Conservation (phyloP, 1,140 invertebrate genomes). For the Phymastichus coffea region DNA sequence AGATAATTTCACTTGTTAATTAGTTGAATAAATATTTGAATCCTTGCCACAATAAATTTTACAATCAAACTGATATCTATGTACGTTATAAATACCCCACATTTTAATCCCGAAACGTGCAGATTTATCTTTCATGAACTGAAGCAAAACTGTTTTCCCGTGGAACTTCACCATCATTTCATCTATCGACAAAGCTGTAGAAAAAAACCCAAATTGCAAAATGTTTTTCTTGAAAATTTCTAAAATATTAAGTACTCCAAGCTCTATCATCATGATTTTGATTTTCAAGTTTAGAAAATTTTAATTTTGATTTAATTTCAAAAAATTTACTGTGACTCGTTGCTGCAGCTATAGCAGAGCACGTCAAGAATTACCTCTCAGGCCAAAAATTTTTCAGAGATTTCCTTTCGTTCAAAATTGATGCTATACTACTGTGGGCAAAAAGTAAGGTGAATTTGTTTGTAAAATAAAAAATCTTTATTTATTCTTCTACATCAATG, state of each 20-base stretch:
- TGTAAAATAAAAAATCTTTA: too few species aligned
- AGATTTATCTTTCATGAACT: too few species aligned
- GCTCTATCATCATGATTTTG: neutral
- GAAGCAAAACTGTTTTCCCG: neutral
- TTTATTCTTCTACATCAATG: too few species aligned
- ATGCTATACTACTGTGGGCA: too few species aligned
- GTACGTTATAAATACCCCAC: neutral
- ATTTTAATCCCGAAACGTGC: neutral
- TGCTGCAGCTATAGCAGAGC: neutral
- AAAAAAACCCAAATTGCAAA: neutral
- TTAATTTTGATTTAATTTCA: neutral
- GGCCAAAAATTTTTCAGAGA: constrained; percentile 1
- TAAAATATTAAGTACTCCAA: neutral
- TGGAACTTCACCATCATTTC: neutral
- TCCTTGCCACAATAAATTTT: too few species aligned
- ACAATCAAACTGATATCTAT: neutral
- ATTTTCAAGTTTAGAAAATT: neutral
- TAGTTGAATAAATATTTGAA: too few species aligned
- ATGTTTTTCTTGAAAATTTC: neutral
- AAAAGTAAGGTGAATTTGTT: too few species aligned
- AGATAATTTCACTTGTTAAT: too few species aligned
- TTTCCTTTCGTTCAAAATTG: neutral
- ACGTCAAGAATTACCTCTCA: neutral
- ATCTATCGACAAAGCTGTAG: too few species aligned
- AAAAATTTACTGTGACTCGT: neutral